Conservation (phyloP, 2,113 vertebrate species). For the Poeciliopsis retropinna region DNA sequence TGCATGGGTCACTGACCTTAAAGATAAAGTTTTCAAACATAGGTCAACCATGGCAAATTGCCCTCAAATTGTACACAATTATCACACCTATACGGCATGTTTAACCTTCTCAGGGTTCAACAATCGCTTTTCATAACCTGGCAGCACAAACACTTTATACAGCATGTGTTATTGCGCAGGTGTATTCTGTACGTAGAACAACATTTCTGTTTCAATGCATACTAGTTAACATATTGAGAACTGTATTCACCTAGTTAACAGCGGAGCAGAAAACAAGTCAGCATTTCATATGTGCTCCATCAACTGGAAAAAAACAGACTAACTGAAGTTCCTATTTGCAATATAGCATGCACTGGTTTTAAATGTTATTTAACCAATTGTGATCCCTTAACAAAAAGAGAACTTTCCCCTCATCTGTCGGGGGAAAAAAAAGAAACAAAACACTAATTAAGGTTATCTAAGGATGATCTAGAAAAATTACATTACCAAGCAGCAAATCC, state of each 20-base stretch:
- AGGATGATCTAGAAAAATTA: constrained; percentile 49
- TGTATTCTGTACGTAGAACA: not conserved
- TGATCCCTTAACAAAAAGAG: constrained; percentile 21
- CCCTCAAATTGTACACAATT: not conserved
- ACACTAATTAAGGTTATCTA: constrained; percentile 28
- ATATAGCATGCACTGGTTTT: not conserved
- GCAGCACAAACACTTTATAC: not conserved
- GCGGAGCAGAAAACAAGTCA: not conserved
- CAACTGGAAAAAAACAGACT: constrained; percentile 1
- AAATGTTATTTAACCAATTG: not conserved
- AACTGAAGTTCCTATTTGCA: constrained; percentile 1
- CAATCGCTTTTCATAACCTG: not conserved
- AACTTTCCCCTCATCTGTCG: constrained; percentile 33
- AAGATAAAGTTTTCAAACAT: not conserved
- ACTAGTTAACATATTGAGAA: not conserved
- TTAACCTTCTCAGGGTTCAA: not conserved
- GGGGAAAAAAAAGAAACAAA: not conserved
- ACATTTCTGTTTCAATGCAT: not conserved
- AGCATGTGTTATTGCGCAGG: not conserved
- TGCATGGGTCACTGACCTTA: constrained; percentile 5
- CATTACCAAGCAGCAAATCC: constrained; percentile 69
- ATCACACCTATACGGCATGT: not conserved
- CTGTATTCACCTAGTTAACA: not conserved
- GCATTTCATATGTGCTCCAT: not conserved
- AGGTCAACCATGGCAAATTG: not conserved